Base-by-base conservation (phyloP, 2,888 invertebrate species). In the Ophion ventricosus region DNA sequence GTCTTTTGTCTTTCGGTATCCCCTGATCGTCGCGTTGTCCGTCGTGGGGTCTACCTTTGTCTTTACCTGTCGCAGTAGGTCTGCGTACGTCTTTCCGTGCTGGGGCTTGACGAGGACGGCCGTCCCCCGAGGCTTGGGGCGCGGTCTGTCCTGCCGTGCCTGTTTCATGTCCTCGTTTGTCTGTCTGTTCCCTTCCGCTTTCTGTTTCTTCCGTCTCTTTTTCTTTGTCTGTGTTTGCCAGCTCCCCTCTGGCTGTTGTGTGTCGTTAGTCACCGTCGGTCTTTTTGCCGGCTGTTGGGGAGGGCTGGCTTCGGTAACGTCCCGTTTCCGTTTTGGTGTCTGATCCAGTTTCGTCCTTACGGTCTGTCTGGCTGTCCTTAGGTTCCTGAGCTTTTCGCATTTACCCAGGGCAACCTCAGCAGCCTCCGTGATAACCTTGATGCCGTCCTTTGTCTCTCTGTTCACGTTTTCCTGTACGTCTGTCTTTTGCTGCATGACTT, bases 11-110 rank as follows among this genome's bases (percentile, higher is more conserved):
- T 70, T 26, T 8, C 69, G 56, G 54, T 17, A 54, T 35, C n/a
- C 57, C 67, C 78, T 66, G 61, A 69, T 54, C 5, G 74, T 67
- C 43, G 10, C 14, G 43, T 8, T 43, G 43, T 43, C 14, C 43
- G 43, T 43, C 43, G 43, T 14, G 1, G 43, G 43, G 43, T 14
- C 43, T 43, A 43, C 43, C 35, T 49, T 63, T 25, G 74, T 59
- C 75, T 79, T 80, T 11, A 84, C 14, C 0, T 78, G 79, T 25
- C 80, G 77, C 82, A 74, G 61, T 54, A 78, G 66, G 78, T 78
- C 78, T 49, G 78, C 66, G 73, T 82, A 82, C 43, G 82, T 73
- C 1, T 26, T 82, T 61, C 40, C 72, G 11, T 20, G 56, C 8
- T 72, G 66, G 14, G 82, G 82, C 35, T 64, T 77, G 49, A 75